Percentiles rank a stretch among this genome's conserved stretches.
These are phyloP conservation scores for Tapirus indicus DNA, from an alignment of 2,797 vertebrate genomes.

Conservation along the genomic window DNA sequence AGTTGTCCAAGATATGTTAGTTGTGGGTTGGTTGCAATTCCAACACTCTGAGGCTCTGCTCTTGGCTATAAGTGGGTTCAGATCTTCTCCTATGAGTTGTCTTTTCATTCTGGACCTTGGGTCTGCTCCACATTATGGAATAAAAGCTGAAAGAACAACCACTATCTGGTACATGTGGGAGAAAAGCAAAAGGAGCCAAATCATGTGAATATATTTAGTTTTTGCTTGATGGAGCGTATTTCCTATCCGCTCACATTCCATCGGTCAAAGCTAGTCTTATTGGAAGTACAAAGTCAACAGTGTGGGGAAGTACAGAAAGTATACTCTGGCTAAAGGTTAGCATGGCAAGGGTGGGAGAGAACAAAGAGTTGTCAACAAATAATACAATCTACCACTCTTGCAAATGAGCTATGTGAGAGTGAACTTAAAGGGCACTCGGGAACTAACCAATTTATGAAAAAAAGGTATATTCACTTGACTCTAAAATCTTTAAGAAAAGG, in stretches of 20 bases:
- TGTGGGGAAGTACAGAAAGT: not conserved
- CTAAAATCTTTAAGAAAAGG: not conserved
- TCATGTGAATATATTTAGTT: not conserved
- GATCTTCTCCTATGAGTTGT: not conserved
- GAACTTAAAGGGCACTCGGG: not conserved
- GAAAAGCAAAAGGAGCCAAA: not conserved
- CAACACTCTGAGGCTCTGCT: not conserved
- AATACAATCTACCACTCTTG: not conserved
- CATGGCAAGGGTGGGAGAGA: not conserved
- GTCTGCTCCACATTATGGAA: not conserved
- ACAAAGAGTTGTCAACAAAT: not conserved
- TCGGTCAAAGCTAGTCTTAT: not conserved
- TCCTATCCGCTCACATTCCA: not conserved
- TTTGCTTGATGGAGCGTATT: not conserved
- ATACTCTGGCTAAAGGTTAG: not conserved
- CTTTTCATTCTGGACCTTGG: not conserved
- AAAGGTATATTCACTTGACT: not conserved
- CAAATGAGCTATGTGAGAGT: not conserved
- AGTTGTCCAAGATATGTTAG: not conserved
- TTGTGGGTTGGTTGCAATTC: not conserved
- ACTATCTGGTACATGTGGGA: not conserved
- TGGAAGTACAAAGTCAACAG: not conserved
- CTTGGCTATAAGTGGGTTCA: not conserved
- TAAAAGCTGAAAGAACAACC: not conserved
- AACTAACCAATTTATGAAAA: not conserved